Evolutionary conservation across 2,113 vertebrate species (phyloP).

Genomic region (Theristicus caerulescens): DNA sequence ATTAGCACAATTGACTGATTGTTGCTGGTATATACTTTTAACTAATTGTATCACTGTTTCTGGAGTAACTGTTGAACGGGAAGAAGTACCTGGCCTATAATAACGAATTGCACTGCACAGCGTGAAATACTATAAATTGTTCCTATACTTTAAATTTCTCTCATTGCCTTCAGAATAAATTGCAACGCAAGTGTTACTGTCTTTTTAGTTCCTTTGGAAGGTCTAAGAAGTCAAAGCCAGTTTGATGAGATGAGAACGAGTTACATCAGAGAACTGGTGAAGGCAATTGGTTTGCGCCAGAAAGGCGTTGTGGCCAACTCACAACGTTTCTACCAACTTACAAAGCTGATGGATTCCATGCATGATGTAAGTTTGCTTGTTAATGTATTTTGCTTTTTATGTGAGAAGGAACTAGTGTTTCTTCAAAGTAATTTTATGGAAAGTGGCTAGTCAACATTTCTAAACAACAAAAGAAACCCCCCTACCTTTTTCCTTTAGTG

Average conservation of each 20-base stretch:
- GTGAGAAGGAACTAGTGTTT: not conserved
- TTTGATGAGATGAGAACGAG: slow-evolving; percentile 97
- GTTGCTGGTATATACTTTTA: not conserved
- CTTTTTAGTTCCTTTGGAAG: slow-evolving; percentile 91
- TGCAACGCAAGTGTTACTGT: not conserved
- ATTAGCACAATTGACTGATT: not conserved
- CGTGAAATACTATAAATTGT: not conserved
- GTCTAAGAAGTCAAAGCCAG: slow-evolving; percentile 89
- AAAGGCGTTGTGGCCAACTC: slow-evolving; percentile 88
- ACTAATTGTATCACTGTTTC: not conserved
- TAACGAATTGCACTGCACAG: not conserved
- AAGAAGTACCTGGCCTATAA: not conserved
- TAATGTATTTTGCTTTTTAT: not conserved
- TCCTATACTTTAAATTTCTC: not conserved
- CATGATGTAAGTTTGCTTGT: slow-evolving; percentile 86
- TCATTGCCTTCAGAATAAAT: not conserved
- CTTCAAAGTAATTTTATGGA: not conserved
- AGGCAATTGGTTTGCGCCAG: slow-evolving; percentile 88
- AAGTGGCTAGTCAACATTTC: not conserved
- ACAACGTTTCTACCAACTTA: slow-evolving; percentile 95
- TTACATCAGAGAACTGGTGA: slow-evolving; percentile 93
- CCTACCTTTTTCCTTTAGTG: not conserved
- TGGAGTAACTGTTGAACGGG: not conserved
- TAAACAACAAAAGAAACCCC: not conserved
- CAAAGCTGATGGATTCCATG: slow-evolving; percentile 93